These are phyloP conservation scores for Epinotia ramella DNA, from an alignment of 2,888 invertebrate genomes.

Conservation along the genomic window DNA sequence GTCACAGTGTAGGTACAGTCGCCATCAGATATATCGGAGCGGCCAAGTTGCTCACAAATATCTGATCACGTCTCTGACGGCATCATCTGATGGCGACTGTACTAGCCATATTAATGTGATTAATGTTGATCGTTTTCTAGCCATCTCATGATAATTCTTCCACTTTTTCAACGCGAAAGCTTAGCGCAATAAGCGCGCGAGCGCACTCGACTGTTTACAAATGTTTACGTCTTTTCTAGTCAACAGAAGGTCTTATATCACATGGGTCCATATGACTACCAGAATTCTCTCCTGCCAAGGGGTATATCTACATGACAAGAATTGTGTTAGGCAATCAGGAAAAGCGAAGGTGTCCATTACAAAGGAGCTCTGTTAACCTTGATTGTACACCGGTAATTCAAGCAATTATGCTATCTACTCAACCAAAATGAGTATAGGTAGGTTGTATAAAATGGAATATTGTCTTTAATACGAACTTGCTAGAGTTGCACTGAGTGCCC, in stretches of 20 bases:
- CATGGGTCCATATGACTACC: background rate
- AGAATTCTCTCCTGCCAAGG: background rate
- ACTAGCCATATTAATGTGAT: conserved; percentile 1
- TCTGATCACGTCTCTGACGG: too few species aligned
- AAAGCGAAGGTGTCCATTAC: conserved; percentile 22
- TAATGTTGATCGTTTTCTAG: conserved; percentile 8
- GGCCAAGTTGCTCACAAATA: too few species aligned
- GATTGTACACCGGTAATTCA: conserved; percentile 29
- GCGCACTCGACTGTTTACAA: background rate
- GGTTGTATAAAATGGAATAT: conserved; percentile 55
- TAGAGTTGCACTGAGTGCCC: conserved; percentile 46
- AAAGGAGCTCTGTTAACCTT: conserved; percentile 19
- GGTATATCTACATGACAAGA: background rate
- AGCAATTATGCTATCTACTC: conserved; percentile 47
- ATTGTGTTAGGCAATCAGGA: background rate
- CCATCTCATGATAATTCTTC: conserved; percentile 1
- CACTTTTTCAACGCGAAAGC: background rate
- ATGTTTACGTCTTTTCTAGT: background rate
- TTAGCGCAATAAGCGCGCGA: background rate
- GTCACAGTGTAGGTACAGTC: background rate
- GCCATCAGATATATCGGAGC: too few species aligned
- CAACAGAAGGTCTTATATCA: background rate
- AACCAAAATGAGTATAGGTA: conserved; percentile 54
- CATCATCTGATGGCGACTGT: too few species aligned
- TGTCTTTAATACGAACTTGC: conserved; percentile 60